Percentiles rank a stretch among this genome's conserved stretches.
These are phyloP conservation scores for Panthera leo DNA, from an alignment of 2,113 vertebrate genomes.

Conservation along the genomic window DNA sequence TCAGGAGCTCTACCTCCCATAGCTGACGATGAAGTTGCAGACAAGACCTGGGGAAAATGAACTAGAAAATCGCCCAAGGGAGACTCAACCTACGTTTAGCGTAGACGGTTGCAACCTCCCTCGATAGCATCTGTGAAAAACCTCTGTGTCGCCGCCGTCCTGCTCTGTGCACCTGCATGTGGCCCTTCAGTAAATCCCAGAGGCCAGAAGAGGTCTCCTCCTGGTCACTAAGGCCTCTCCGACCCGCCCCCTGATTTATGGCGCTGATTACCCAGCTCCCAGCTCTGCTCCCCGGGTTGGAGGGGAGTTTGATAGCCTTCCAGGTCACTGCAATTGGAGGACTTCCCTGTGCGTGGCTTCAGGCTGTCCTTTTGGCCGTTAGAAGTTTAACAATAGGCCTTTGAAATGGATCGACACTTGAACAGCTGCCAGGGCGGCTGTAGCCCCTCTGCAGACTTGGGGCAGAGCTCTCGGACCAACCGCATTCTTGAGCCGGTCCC, in stretches of 20 bases:
- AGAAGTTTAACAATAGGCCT: slow-evolving; percentile 74
- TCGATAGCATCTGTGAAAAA: fast-evolving
- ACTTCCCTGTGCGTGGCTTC: not conserved
- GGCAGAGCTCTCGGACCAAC: not conserved
- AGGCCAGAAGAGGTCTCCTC: not conserved
- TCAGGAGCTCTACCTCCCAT: not conserved
- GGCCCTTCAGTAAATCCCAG: not conserved
- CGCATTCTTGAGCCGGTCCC: not conserved
- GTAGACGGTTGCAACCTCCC: not conserved
- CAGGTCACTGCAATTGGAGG: slow-evolving; percentile 23
- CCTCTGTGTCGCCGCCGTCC: not conserved
- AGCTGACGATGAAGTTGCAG: fast-evolving
- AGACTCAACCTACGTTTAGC: fast-evolving
- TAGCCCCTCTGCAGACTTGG: not conserved
- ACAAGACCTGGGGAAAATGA: not conserved
- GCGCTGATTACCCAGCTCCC: fast-evolving
- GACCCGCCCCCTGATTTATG: not conserved
- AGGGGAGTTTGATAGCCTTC: not conserved
- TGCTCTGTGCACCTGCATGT: not conserved
- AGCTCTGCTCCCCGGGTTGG: not conserved
- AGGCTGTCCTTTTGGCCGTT: slow-evolving; percentile 47
- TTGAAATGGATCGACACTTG: slow-evolving; percentile 71
- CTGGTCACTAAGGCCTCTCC: fast-evolving
- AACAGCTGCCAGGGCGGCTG: slow-evolving; percentile 37
- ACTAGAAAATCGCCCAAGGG: not conserved